phyloP scores from a whole-genome alignment of 2,797 vertebrate genomes.

The Melanogrammus aeglefinus region DNA sequence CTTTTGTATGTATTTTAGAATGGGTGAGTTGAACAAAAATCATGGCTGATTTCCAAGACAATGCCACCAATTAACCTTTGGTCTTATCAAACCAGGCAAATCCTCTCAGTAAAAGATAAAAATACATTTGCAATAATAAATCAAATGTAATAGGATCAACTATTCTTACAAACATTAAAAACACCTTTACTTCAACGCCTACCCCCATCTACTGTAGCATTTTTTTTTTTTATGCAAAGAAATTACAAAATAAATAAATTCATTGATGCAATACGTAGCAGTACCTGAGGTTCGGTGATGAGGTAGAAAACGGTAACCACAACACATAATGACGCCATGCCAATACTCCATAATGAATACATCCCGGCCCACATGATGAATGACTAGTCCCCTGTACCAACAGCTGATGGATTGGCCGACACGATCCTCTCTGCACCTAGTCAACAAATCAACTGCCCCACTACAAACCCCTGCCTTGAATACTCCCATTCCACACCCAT shows the following conservation, averaged over 20 bases:
- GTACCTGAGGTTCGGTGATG: conserved; percentile 48
- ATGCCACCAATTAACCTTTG: no score
- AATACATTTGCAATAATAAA: background rate
- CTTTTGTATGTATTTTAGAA: no score
- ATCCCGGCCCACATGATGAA: conserved; percentile 59
- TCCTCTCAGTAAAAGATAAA: background rate
- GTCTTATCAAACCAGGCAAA: no score
- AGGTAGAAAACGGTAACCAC: conserved; percentile 49
- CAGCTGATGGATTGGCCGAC: conserved; percentile 19
- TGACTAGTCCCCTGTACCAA: background rate
- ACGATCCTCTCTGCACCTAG: background rate
- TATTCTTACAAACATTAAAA: background rate
- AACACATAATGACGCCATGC: conserved; percentile 38
- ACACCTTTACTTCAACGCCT: background rate
- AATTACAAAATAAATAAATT: background rate
- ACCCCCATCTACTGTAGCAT: no score
- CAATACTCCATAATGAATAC: conserved; percentile 51
- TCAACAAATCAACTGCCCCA: background rate
- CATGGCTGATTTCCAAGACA: no score
- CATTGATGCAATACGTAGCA: background rate
- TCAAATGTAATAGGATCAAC: background rate
- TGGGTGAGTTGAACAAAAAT: no score
- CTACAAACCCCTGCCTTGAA: background rate
- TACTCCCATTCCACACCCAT: background rate
- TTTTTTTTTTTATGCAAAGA: background rate